Evolutionary conservation across 1,140 invertebrate genomes (phyloP).

Genomic region (Drosophila ambigua): DNA sequence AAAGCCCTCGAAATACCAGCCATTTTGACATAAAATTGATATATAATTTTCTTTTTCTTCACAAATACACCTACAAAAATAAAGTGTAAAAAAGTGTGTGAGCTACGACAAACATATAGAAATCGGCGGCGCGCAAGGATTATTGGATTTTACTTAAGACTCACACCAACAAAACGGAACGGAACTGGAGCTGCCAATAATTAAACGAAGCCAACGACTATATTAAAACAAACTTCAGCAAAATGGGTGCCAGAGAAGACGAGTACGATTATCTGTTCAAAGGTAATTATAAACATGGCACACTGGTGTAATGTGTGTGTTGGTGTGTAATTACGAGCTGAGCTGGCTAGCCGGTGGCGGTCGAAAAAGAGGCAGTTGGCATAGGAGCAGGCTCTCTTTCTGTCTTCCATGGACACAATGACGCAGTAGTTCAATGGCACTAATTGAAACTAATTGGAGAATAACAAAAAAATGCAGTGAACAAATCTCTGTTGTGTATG

Average conservation of each 20-base stretch:
- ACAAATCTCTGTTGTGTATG: slow-evolving; percentile 19
- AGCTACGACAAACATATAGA: slow-evolving; percentile 71
- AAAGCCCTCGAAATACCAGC: slow-evolving; percentile 6
- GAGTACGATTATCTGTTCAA: slow-evolving; percentile 99
- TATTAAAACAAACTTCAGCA: slow-evolving; percentile 62
- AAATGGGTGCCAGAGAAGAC: slow-evolving; percentile 98
- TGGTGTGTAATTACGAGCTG: slow-evolving; percentile 22
- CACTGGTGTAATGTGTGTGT: too few species aligned
- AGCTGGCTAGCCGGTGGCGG: slow-evolving; percentile 23
- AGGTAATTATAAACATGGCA: slow-evolving; percentile 88
- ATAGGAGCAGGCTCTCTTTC: slow-evolving; percentile 25
- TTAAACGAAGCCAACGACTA: slow-evolving; percentile 50
- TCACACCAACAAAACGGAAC: slow-evolving; percentile 45
- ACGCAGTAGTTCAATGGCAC: slow-evolving; percentile 66
- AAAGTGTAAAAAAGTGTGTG: slow-evolving; percentile 76
- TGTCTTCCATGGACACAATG: slow-evolving; percentile 39
- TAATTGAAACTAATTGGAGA: slow-evolving; percentile 77
- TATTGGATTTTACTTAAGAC: slow-evolving; percentile 70
- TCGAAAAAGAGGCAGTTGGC: background rate
- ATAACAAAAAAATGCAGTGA: slow-evolving; percentile 66
- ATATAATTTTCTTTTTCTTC: slow-evolving; percentile 74
- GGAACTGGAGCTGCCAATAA: slow-evolving; percentile 39
- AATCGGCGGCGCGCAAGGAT: slow-evolving; percentile 73
- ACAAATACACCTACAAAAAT: slow-evolving; percentile 74
- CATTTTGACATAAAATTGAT: slow-evolving; percentile 52